Conservation (phyloP, 2,888 invertebrate genomes). For the Zelleria hepariella region DNA sequence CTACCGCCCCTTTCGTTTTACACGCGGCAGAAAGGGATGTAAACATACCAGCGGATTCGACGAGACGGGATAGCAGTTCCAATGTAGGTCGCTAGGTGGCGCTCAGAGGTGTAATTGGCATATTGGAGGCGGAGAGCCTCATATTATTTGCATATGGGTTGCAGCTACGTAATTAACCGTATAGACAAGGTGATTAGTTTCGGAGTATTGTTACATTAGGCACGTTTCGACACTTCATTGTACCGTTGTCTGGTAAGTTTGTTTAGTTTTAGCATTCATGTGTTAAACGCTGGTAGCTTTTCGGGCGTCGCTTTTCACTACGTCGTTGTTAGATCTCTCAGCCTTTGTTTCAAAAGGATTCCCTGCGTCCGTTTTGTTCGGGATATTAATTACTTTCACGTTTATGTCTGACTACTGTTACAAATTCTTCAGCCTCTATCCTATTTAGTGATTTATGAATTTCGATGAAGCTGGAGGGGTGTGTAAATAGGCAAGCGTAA, state of each 20-base stretch:
- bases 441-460: no score
- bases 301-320: background rate
- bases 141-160: background rate
- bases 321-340: no score
- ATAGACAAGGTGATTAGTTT: background rate
- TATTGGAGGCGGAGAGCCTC: constrained; percentile 23
- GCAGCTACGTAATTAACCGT: background rate
- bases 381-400: background rate
- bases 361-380: background rate
- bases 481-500: no score
- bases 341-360: background rate
- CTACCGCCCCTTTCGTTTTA: background rate
- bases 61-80: background rate
- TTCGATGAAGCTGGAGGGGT: no score
- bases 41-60: background rate
- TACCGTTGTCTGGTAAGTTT: background rate
- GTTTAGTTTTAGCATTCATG: background rate
- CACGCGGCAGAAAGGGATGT: background rate
- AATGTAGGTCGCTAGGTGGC: constrained; percentile 51
- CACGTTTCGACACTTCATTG: background rate
- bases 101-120: constrained; percentile 48
- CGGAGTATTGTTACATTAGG: background rate
- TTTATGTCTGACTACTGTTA: no score
- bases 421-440: no score
- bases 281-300: background rate